These are phyloP conservation scores for Drosophila austrosaltans DNA, from an alignment of 2,888 invertebrate species.

Conservation along the genomic window DNA sequence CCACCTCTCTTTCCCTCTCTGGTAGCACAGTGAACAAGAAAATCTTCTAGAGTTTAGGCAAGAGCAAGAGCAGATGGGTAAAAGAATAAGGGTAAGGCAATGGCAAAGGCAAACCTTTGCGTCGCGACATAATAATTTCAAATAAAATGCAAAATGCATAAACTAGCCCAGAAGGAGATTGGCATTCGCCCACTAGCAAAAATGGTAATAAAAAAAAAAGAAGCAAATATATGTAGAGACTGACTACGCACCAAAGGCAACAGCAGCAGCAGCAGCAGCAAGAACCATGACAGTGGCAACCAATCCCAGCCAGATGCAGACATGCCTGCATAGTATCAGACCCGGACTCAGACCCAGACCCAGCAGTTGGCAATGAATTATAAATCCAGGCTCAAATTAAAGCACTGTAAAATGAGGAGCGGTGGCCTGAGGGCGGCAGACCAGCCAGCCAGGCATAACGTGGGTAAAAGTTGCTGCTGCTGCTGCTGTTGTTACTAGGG, in stretches of 20 bases:
- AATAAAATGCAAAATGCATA: slow-evolving; percentile 79
- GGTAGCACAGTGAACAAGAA: slow-evolving; percentile 20
- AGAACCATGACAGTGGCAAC: slow-evolving; percentile 25
- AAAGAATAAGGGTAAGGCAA: neutral
- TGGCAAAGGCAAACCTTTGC: slow-evolving; percentile 31
- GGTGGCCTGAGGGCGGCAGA: neutral
- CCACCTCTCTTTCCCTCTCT: slow-evolving; percentile 14
- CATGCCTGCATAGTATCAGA: neutral
- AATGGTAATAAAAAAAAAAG: neutral
- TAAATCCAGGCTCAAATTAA: slow-evolving; percentile 80
- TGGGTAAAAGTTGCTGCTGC: neutral
- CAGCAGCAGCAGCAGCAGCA: neutral
- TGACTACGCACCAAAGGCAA: slow-evolving; percentile 27
- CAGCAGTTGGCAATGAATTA: slow-evolving; percentile 75
- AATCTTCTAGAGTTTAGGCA: slow-evolving; percentile 39
- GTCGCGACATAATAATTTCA: slow-evolving; percentile 80
- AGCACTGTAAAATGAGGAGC: slow-evolving; percentile 49
- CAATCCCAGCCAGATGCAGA: slow-evolving; percentile 34
- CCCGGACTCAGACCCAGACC: slow-evolving; percentile 13
- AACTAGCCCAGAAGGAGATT: slow-evolving; percentile 53
- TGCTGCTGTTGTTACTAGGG: neutral
- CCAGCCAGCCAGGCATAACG: slow-evolving; percentile 5
- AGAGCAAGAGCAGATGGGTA: neutral
- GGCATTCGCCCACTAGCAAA: slow-evolving; percentile 66
- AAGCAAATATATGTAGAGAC: neutral